Conservation (phyloP, 2,113 vertebrate genomes). For the Zeus faber region DNA sequence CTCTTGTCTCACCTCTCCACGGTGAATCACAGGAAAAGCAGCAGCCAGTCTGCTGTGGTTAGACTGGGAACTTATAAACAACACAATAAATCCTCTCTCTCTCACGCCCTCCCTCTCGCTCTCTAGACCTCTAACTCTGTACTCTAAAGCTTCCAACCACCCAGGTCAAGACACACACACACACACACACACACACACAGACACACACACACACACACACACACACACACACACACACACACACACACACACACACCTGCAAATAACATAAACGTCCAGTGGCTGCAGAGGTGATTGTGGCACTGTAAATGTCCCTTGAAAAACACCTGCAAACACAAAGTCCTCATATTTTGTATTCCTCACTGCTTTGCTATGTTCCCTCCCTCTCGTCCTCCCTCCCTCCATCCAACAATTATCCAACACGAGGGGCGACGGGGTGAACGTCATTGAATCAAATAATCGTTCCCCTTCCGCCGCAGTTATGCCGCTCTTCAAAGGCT, state of each 20-base stretch:
- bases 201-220: no score
- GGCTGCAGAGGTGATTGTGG: conserved; percentile 32
- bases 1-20: conserved; percentile 32
- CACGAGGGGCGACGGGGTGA: conserved; percentile 36
- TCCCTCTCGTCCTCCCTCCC: conserved; percentile 12
- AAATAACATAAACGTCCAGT: no score
- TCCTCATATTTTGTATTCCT: conserved; percentile 33
- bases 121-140: conserved; percentile 51
- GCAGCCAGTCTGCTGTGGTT: conserved; percentile 56
- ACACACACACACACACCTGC: conserved; percentile 38
- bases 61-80: conserved; percentile 58
- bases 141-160: no score
- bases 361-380: not conserved
- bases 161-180: conserved; percentile 43
- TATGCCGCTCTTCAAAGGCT: conserved; percentile 34
- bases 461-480: conserved; percentile 35
- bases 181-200: no score
- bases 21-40: conserved; percentile 52
- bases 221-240: conserved; percentile 12
- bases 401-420: conserved; percentile 22
- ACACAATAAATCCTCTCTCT: conserved; percentile 59
- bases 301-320: conserved; percentile 14
- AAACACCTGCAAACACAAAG: conserved; percentile 33
- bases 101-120: no score
- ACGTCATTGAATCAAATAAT: conserved; percentile 45